Percentiles rank a stretch among this genome's conserved stretches.
phyloP scores from a whole-genome alignment of 2,888 invertebrate genomes.

The Sthenelais limicola region DNA sequence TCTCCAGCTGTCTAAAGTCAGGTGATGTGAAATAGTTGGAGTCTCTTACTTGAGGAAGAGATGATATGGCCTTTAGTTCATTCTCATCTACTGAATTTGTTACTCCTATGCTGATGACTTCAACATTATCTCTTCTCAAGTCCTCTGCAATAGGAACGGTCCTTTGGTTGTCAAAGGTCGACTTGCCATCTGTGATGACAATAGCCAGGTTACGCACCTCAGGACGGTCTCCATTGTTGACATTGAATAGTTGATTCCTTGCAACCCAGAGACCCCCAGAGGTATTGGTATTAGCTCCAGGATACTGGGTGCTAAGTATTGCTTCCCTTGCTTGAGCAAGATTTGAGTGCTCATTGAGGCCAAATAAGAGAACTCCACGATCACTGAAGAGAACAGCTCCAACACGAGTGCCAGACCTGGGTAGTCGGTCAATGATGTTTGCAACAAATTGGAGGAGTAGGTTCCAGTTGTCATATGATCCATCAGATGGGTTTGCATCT shows the following conservation, averaged over 20 bases:
- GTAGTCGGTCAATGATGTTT: conserved; percentile 6
- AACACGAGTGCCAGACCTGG: not conserved
- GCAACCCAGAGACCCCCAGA: conserved; percentile 21
- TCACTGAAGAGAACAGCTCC: conserved; percentile 24
- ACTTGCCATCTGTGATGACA: conserved; percentile 18
- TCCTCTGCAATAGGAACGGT: conserved; percentile 13
- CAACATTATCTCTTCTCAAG: not conserved
- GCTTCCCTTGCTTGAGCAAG: not conserved
- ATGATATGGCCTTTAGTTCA: conserved; percentile 42
- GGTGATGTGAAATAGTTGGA: conserved; percentile 21
- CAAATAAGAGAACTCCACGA: not conserved
- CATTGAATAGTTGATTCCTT: not conserved
- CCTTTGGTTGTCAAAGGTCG: conserved; percentile 19
- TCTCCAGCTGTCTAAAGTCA: conserved; percentile 20
- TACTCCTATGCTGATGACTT: conserved; percentile 21
- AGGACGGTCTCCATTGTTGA: conserved; percentile 21
- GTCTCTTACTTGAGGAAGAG: conserved; percentile 3
- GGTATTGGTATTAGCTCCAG: conserved; percentile 33
- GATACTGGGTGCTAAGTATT: conserved; percentile 4
- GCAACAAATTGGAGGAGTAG: conserved; percentile 21
- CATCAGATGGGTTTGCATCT: conserved; percentile 31
- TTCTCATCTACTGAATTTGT: conserved; percentile 34
- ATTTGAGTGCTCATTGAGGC: not conserved
- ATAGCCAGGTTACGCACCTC: conserved; percentile 12
- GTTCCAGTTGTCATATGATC: conserved; percentile 25